Evolutionary conservation across 2,888 invertebrate species (phyloP), one percentile per base, ranked within the genome.

Genomic region (Eudemis profundana): DNA sequence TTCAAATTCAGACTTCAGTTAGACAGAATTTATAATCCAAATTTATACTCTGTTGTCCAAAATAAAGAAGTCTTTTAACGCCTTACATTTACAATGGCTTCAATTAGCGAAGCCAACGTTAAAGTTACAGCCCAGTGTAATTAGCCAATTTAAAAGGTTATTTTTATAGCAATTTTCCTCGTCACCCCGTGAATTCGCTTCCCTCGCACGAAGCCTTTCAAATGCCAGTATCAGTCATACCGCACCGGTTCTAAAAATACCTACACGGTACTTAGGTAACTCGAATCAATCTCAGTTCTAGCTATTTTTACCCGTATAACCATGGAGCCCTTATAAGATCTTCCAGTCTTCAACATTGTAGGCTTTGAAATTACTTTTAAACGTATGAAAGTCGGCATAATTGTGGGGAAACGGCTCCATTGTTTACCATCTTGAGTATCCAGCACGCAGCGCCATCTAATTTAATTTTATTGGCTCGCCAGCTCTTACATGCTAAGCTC

Each of bases 181-280:
- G 19, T 21, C 46, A 38, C 56, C 44, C 56, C 15, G 12, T 36
- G 17, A 8, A 40, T 49, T 49, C 61, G 36, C 17, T 33, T n/a
- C 49, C 44, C 38, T 15, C 47, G 47, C 50, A 38, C 64, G 64
- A 59, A 65, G 51, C 64, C 64, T 53, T 65, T 27, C 19, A 59
- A 59, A 59, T 44, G 59, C 59, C 46, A 38, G 27, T 53, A 57
- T 64, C 56, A 63, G 63, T 40, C 50, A 57, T 49, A 49, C 62
- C 54, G 29, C 49, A 36, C 40, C 33, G 64, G 49, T 14, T 46
- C 65, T 65, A 65, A 60, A 65, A 60, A 65, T 65, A 65, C 46
- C 50, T 33, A n/a, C 4, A 27, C n/a, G 29, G n/a, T 65, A 65
- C 65, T 50, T 38, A 21, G 46, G 53, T 29, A 65, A 53, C 65